Base-by-base conservation (phyloP, 2,888 invertebrate genomes). In the Epistrophe eligans region DNA sequence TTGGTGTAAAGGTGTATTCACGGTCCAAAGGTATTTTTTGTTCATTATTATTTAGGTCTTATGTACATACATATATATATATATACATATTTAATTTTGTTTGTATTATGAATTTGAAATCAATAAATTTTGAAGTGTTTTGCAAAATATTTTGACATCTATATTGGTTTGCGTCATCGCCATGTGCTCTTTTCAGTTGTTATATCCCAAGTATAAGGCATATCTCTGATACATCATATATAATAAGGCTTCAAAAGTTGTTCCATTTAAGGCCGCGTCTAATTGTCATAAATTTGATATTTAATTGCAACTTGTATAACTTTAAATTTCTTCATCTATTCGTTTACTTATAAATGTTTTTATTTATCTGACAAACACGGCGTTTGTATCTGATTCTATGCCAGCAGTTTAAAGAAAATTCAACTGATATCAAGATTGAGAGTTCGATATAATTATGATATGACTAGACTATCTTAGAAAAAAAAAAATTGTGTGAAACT, bases 201-300 rank as follows among this genome's bases (percentile, higher is more conserved):
- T 38, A 50, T 11, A 24, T 3, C 24, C 15, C 15, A 4, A 52
- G 17, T 17, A 11, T 17, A 8, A 32, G 0, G 13, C 15, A 15
- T 55, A 28, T 55, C 15, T 28, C 3, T 55, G 3, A 3, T n/a
- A 24, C 24, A 1, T 1, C 24, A 24, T 2, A 1, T 1, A 24
- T 24, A 8, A n/a, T 1, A 55, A 28, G 5, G 13, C 24, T 15
- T 28, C n/a, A 1, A 28, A 55, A 15, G 15, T 15, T 32, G 28
- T 32, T 55, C 55, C 55, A 55, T 55, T 32, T 32, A 43, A 28
- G 62, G 62, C 4, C 4, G 40, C 62, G 62, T 43, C 43, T 4
- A 28, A 62, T 43, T 43, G 43, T 67, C 48, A 57, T 64, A 74
- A 55, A 74, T 74, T 74, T 28, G 11, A 57, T 60, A 40, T 70